A percentile compares a stretch with the other conserved stretches of the same genome.
phyloP scores from a whole-genome alignment of 1,140 invertebrate genomes.

The Drosophila varians region DNA sequence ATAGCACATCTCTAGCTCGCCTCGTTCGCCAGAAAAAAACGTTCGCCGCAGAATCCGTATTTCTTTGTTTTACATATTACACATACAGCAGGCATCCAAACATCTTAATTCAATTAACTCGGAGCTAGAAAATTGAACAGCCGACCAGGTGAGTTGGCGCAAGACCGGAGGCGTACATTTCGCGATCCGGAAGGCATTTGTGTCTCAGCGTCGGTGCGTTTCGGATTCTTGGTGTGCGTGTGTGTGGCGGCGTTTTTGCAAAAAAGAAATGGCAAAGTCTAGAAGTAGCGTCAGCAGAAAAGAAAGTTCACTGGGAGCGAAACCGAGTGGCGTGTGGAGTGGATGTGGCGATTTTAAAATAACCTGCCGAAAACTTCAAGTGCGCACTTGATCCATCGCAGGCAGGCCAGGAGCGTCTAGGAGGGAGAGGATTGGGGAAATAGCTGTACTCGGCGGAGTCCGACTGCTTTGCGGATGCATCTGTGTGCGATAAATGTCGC shows the following conservation, averaged over 20 bases:
- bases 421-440: constrained; percentile 26
- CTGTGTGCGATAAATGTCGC: constrained; percentile 66
- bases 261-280: constrained; percentile 71
- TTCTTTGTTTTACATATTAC: constrained; percentile 29
- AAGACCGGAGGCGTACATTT: not conserved
- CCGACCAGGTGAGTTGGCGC: constrained; percentile 29
- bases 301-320: constrained; percentile 74
- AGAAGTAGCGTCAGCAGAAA: constrained; percentile 78
- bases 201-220: constrained; percentile 22
- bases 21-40: constrained; percentile 18
- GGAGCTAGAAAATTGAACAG: not conserved
- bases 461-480: constrained; percentile 28
- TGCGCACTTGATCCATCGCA: constrained; percentile 56
- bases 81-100: constrained; percentile 8
- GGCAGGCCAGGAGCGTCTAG: not conserved
- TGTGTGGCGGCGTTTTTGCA: constrained; percentile 38
- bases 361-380: constrained; percentile 79
- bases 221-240: constrained; percentile 25
- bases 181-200: not conserved
- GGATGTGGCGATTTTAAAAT: constrained; percentile 76
- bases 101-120: not conserved
- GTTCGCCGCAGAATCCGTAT: constrained; percentile 11
- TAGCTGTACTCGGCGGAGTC: constrained; percentile 45
- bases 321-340: constrained; percentile 40
- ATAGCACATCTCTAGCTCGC: constrained; percentile 31